Base-by-base conservation (phyloP, 2,888 invertebrate genomes). In the Silvanus unidentatus region DNA sequence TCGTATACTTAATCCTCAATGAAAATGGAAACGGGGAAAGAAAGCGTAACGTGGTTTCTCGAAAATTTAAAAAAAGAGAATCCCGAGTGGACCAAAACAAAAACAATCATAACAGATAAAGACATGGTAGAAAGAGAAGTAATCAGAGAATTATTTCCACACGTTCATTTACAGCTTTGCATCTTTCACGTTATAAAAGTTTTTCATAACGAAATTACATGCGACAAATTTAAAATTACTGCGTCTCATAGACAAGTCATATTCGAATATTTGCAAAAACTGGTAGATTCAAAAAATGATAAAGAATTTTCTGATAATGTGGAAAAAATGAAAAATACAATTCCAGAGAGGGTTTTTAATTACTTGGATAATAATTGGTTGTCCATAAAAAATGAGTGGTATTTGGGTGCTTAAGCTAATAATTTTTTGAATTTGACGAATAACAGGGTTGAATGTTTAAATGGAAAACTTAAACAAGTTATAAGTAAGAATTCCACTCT, bases 1-100 rank as follows among this genome's bases (percentile, higher is more conserved):
- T 36, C 11, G 35, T 42, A 2, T 45, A 39, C n/a, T 15, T 48
- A 15, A 48, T 48, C 28, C 2, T 48, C n/a, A 28, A 16, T 12
- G 45, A 39, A 37, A 40, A 48, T 45, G 45, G 45, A 8, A 42
- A 43, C 42, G 45, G 45, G 6, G 39, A 42, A 39, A 16, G 40
- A 39, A 6, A 5, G 5, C 13, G 32, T 32, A n/a, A 32, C 3
- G 4, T 32, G 32, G 32, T 32, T 32, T 9, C 3, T 42, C 3
- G 22, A 15, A 15, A 34, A 2, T 16, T 39, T 40, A 11, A 44
- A 40, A 35, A 40, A 39, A 10, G 11, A 9, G 2, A 42, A 42
- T 42, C 12, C 37, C 10, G 13, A n/a, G 2, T 27, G 28, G 36
- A 36, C 16, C 9, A 29, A 39, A 16, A 29, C 15, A 28, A 40